Base-by-base conservation (phyloP, 2,888 invertebrate genomes). In the Spatulosminthurus flaviceps region DNA sequence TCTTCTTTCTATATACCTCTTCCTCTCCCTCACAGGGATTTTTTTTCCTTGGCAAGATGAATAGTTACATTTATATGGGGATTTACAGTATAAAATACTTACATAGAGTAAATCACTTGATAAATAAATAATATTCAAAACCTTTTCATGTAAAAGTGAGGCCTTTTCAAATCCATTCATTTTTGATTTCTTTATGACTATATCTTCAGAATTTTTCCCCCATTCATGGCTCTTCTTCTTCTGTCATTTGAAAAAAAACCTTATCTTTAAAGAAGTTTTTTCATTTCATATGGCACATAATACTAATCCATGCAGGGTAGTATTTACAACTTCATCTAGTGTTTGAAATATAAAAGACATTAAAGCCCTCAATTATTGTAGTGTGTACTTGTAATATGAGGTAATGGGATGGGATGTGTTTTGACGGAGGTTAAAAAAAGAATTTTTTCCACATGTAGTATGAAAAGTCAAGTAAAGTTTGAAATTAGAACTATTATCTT, bases 121-220 rank as follows among this genome's bases (percentile, higher is more conserved):
- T 64, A 22, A 24, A 64, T 64, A 64, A 26, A 64, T 64, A 64
- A 64, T 21, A 64, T 64, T 64, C 64, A 64, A 11, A 16, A 22
- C 24, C 11, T 24, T 4, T 22, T 64, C 7, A 64, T n/a, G n/a
- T 64, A 24, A 22, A 64, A 64, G 64, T 64, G 64, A 64, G 64
- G 64, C 64, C 64, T 64, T 34, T 64, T 64, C 24, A 64, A n/a
- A 64, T 5, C 24, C 21, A 64, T 64, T 64, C 26, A 64, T 64
- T n/a, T n/a, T 64, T 64, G 64, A 64, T 64, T 64, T 64, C 64
- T 64, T 64, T 64, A 64, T 26, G 64, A 64, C 64, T 64, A n/a
- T n/a, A n/a, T n/a, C 64, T 64, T 64, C 26, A 64, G 64, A 26
- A 64, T 64, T 24, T 64, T 19, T 13, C 5, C 16, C 21, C 21